These are phyloP conservation scores for Echinometra lucunter DNA, from an alignment of 53 echinoderm and acorn worm species.

Conservation along the genomic window DNA sequence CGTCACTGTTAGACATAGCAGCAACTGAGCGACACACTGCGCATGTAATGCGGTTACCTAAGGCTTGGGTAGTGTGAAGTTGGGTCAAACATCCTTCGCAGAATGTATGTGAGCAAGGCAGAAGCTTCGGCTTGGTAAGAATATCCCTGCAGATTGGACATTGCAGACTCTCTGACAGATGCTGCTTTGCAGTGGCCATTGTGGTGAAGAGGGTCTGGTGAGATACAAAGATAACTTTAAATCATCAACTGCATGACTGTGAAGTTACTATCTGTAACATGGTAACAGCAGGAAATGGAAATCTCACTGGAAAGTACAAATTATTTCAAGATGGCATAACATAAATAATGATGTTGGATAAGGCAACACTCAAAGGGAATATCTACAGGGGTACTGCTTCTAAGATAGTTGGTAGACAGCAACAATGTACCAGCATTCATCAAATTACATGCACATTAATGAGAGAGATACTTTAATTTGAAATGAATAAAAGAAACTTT, in stretches of 20 bases:
- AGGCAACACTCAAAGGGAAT: no score
- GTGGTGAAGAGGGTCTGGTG: not conserved
- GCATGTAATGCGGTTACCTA: not conserved
- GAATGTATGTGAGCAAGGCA: constrained; percentile 54
- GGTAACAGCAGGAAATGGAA: no score
- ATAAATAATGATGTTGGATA: no score
- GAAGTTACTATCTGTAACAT: not conserved
- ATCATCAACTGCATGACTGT: not conserved
- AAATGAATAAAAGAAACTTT: no score
- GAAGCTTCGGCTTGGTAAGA: constrained; percentile 30
- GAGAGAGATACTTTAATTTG: no score
- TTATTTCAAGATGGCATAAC: no score
- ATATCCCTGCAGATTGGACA: constrained; percentile 39
- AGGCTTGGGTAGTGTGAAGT: not conserved
- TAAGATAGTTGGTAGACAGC: no score
- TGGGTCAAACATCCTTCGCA: constrained; percentile 7
- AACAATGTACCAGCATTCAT: no score
- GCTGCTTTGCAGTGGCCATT: constrained; percentile 3
- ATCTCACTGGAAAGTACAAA: no score
- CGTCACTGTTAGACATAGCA: not conserved
- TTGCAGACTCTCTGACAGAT: not conserved
- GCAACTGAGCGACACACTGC: not conserved
- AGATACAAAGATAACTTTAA: not conserved
- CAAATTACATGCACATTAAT: no score
- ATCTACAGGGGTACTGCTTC: no score